These are phyloP conservation scores for Stichopus horrens DNA, from an alignment of 53 echinoderm and acorn worm genomes.

Conservation along the genomic window DNA sequence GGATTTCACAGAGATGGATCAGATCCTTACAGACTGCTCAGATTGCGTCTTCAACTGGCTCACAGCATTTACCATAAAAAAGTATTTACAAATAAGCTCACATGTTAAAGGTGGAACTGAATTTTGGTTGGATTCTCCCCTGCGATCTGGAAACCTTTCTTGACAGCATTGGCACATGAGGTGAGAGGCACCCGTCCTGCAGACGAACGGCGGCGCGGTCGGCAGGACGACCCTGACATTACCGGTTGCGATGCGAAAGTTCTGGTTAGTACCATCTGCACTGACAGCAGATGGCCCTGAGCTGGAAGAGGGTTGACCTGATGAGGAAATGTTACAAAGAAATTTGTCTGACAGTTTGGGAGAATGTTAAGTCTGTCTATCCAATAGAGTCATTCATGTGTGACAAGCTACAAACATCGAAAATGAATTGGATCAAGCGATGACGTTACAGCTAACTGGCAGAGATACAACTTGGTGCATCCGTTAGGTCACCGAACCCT, in stretches of 20 bases:
- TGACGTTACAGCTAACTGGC: no score
- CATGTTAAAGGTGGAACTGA: conserved; percentile 62
- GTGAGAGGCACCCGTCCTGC: conserved; percentile 35
- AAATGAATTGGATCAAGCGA: no score
- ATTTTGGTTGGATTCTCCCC: conserved; percentile 39
- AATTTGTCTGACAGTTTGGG: no score
- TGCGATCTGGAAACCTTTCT: conserved; percentile 63
- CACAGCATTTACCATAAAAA: not conserved
- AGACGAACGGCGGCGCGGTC: conserved; percentile 51
- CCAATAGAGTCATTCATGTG: no score
- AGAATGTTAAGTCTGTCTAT: no score
- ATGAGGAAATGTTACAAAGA: not conserved
- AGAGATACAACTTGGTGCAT: no score
- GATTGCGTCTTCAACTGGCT: no score
- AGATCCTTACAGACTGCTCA: no score
- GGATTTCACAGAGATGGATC: no score
- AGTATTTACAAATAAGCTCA: conserved; percentile 41
- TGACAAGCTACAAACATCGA: no score
- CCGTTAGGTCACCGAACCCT: no score
- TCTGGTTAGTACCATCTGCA: not conserved
- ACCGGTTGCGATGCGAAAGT: conserved; percentile 29
- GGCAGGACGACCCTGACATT: conserved; percentile 56
- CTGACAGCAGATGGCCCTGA: not conserved
- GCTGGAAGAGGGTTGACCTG: not conserved
- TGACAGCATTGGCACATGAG: conserved; percentile 67